These are phyloP conservation scores for Stichopus horrens DNA, from an alignment of 53 echinoderm and acorn worm genomes.

Conservation along the genomic window DNA sequence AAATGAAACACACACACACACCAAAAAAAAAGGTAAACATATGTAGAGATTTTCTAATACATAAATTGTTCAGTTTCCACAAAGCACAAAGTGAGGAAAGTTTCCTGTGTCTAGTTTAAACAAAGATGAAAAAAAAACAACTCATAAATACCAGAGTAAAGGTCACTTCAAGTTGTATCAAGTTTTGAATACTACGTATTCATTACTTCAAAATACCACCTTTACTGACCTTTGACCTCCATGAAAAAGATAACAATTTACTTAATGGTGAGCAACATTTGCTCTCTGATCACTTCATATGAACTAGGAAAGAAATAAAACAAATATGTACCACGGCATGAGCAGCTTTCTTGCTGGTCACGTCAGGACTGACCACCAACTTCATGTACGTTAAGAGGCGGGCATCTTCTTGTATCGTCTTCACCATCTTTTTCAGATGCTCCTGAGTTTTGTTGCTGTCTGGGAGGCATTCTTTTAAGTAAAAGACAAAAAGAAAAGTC, in stretches of 20 bases:
- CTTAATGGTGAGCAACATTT: background rate
- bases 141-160: no score
- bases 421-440: slow-evolving; percentile 77
- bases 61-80: no score
- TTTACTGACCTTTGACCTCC: no score
- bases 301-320: slow-evolving; percentile 10
- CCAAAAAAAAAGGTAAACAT: no score
- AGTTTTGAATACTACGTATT: no score
- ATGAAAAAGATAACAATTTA: background rate
- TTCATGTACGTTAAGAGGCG: slow-evolving; percentile 65
- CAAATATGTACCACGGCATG: slow-evolving; percentile 76
- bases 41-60: no score
- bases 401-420: slow-evolving; percentile 65
- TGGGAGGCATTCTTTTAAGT: slow-evolving; percentile 30
- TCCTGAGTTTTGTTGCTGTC: slow-evolving; percentile 61
- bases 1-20: no score
- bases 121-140: no score
- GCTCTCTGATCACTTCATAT: background rate
- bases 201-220: background rate
- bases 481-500: background rate
- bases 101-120: no score
- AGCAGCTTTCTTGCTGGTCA: slow-evolving; percentile 77
- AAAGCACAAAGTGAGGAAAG: no score
- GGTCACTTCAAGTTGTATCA: no score
- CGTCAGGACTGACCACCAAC: slow-evolving; percentile 75